These are phyloP conservation scores for Aphodius granarius DNA, from an alignment of 2,888 invertebrate species.

Conservation along the genomic window DNA sequence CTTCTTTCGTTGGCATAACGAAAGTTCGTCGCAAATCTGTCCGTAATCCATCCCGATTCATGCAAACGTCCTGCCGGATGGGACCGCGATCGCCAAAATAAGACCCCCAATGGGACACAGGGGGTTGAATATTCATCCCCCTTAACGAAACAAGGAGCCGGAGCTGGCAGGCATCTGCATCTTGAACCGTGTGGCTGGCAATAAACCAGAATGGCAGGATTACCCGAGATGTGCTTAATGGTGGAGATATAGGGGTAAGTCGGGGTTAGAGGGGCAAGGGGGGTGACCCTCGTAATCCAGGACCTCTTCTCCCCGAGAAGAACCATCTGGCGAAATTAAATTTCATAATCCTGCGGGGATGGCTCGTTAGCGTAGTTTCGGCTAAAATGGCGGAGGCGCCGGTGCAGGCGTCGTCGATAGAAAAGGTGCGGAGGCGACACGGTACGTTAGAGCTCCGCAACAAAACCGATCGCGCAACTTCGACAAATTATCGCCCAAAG, in stretches of 20 bases:
- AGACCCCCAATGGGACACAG: neutral
- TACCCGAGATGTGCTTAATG: conserved; percentile 40
- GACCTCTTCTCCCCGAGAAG: conserved; percentile 26
- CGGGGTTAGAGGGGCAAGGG: neutral
- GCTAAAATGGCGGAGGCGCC: conserved; percentile 4
- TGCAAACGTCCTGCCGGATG: neutral
- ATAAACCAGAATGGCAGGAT: conserved; percentile 39
- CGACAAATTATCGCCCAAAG: neutral
- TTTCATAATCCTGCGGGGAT: conserved; percentile 33
- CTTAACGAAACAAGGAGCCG: neutral
- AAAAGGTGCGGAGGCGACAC: neutral
- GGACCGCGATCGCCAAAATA: neutral
- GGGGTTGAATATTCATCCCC: neutral
- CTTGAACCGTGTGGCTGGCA: conserved; percentile 10
- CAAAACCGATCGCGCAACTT: neutral
- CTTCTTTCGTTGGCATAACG: neutral
- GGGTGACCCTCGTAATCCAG: conserved; percentile 21
- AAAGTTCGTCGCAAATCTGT: neutral
- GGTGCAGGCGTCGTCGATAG: neutral
- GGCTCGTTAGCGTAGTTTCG: conserved; percentile 10
- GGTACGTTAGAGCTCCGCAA: neutral
- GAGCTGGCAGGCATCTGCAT: neutral
- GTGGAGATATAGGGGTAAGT: neutral
- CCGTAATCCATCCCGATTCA: neutral
- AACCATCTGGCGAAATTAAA: conserved; percentile 37